Evolutionary conservation across 2,797 vertebrate species (phyloP).

Genomic region (Falco novaeseelandiae): DNA sequence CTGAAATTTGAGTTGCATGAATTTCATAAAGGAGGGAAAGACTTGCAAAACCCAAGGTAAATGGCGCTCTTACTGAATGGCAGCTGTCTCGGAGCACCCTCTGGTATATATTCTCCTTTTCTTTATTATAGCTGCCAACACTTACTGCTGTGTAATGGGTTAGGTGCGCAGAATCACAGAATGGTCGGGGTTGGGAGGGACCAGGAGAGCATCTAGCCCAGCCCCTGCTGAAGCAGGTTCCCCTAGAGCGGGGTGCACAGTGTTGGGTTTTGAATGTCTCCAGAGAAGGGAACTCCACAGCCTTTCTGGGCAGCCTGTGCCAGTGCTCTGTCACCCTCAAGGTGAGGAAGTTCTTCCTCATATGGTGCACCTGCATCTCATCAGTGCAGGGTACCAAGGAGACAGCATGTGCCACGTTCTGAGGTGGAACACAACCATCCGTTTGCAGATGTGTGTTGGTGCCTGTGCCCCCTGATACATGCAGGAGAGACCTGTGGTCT

Average conservation of each 20-base stretch:
- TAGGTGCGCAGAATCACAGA: neutral
- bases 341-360: too few relatives aligned
- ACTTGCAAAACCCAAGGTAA: neutral
- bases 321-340: too few relatives aligned
- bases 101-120: neutral
- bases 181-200: too few relatives aligned
- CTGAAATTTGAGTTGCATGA: neutral
- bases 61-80: neutral
- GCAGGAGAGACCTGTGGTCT: neutral
- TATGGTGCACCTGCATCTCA: too few relatives aligned
- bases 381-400: neutral
- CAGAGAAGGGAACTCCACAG: too few relatives aligned
- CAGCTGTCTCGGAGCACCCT: neutral
- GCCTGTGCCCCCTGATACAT: too few relatives aligned
- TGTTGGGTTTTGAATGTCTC: too few relatives aligned
- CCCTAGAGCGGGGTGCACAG: too few relatives aligned
- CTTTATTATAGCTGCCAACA: neutral
- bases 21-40: neutral
- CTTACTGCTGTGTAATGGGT: neutral
- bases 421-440: neutral
- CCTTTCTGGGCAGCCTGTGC: too few relatives aligned
- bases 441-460: neutral
- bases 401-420: neutral
- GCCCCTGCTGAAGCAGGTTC: too few relatives aligned
- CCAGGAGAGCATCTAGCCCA: too few relatives aligned